These are phyloP conservation scores for Macrosiphum euphorbiae DNA, from an alignment of 2,888 invertebrate species.

Conservation along the genomic window DNA sequence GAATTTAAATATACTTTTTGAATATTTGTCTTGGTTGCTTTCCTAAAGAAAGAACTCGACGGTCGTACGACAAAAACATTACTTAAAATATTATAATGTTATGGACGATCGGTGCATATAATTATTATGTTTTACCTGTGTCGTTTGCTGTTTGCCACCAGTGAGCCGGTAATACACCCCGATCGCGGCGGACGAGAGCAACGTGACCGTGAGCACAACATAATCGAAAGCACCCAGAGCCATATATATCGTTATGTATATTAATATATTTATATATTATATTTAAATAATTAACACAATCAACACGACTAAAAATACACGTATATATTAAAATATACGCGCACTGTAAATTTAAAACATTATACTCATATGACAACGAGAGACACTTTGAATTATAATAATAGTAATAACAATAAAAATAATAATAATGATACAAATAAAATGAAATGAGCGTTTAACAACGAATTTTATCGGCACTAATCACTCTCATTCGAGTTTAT, in stretches of 20 bases:
- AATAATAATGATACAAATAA: not conserved
- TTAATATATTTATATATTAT: not conserved
- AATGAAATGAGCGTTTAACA: not conserved
- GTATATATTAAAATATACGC: not conserved
- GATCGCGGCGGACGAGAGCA: constrained; percentile 57
- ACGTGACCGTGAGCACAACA: constrained; percentile 53
- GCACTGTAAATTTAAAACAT: not conserved
- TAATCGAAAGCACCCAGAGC: constrained; percentile 52
- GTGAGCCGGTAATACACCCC: constrained; percentile 64
- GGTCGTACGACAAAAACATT: not conserved
- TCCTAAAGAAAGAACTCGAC: not conserved
- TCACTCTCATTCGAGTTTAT: not conserved
- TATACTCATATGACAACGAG: not conserved
- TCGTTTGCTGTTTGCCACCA: constrained; percentile 65
- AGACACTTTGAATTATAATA: not conserved
- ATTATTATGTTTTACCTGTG: constrained; percentile 51
- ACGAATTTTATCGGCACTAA: not conserved
- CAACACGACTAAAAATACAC: not conserved
- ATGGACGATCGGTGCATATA: not conserved
- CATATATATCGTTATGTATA: constrained; percentile 18
- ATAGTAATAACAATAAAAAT: not conserved
- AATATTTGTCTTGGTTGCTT: not conserved
- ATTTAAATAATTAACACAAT: not conserved
- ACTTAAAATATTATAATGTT: not conserved
- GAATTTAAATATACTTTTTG: not conserved